Percentiles rank a stretch among this genome's conserved stretches.
These are phyloP conservation scores for Todus mexicanus DNA, from an alignment of 2,797 vertebrate species.

Conservation along the genomic window DNA sequence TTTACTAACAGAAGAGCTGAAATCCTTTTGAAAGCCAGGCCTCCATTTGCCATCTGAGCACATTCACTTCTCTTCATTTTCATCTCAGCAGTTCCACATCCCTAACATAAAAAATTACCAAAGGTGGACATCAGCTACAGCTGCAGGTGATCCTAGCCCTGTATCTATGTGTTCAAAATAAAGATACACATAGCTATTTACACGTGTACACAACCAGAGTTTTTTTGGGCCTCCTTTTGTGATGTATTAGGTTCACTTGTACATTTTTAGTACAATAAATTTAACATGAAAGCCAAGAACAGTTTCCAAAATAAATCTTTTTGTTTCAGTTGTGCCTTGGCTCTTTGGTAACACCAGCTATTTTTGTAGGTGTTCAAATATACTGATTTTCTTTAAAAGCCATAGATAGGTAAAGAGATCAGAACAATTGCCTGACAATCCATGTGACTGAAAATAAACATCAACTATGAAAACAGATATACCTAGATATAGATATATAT, in stretches of 20 bases:
- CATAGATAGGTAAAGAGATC: neutral
- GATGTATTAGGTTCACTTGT: neutral
- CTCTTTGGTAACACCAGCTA: neutral
- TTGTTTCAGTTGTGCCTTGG: neutral
- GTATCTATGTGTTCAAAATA: neutral
- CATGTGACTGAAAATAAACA: neutral
- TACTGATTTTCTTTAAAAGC: neutral
- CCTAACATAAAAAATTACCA: neutral
- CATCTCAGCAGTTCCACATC: neutral
- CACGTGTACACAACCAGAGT: rapidly evolving
- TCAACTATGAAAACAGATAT: neutral
- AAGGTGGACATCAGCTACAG: neutral
- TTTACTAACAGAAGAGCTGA: neutral
- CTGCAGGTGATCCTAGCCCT: neutral
- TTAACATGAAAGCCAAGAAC: neutral
- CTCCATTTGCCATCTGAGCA: neutral
- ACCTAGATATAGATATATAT: neutral
- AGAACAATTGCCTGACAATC: neutral
- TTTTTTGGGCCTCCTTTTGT: neutral
- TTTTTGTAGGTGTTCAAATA: neutral
- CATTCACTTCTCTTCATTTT: neutral
- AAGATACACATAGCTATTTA: neutral
- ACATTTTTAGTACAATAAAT: neutral
- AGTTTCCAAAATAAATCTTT: neutral
- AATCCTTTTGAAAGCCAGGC: neutral